Evolutionary conservation across 2,888 invertebrate genomes (phyloP).

Genomic region (Hemicrepidius hirtus): DNA sequence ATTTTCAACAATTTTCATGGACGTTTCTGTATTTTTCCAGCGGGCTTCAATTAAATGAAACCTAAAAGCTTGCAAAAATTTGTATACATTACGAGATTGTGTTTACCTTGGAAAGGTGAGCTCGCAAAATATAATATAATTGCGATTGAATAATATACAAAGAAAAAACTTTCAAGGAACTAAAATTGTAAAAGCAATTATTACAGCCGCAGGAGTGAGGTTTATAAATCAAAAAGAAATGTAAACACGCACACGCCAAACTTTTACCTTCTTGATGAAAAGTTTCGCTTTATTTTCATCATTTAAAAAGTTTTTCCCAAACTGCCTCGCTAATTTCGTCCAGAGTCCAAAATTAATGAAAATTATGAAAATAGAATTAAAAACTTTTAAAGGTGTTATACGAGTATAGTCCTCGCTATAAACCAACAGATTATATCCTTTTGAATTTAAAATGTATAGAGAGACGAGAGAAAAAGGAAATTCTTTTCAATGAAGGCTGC

Average conservation of each 20-base stretch:
- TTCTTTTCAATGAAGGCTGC: too few species aligned
- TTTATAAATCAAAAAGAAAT: slow-evolving; percentile 44
- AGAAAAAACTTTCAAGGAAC: slow-evolving; percentile 20
- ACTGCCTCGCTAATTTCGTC: slow-evolving; percentile 26
- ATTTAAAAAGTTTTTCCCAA: slow-evolving; percentile 28
- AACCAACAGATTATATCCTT: slow-evolving; percentile 10
- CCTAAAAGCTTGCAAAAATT: too few species aligned
- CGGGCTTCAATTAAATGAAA: too few species aligned
- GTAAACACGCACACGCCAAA: slow-evolving; percentile 40
- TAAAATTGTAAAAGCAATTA: slow-evolving; percentile 42
- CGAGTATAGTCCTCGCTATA: slow-evolving; percentile 4
- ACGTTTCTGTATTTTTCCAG: too few species aligned
- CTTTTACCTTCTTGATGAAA: slow-evolving; percentile 43
- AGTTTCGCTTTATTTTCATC: slow-evolving; percentile 42
- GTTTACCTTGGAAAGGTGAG: too few species aligned
- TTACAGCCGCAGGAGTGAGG: slow-evolving; percentile 22
- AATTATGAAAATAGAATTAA: slow-evolving; percentile 38
- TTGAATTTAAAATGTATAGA: slow-evolving; percentile 8
- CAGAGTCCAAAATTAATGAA: slow-evolving; percentile 41
- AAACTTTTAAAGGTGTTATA: slow-evolving; percentile 34
- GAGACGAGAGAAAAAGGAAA: not conserved
- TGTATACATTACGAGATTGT: too few species aligned
- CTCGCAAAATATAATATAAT: too few species aligned
- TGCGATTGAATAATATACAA: not conserved
- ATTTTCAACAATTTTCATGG: too few species aligned